These are phyloP conservation scores for Carassius carassius DNA, from an alignment of 2,113 vertebrate species.

Conservation along the genomic window DNA sequence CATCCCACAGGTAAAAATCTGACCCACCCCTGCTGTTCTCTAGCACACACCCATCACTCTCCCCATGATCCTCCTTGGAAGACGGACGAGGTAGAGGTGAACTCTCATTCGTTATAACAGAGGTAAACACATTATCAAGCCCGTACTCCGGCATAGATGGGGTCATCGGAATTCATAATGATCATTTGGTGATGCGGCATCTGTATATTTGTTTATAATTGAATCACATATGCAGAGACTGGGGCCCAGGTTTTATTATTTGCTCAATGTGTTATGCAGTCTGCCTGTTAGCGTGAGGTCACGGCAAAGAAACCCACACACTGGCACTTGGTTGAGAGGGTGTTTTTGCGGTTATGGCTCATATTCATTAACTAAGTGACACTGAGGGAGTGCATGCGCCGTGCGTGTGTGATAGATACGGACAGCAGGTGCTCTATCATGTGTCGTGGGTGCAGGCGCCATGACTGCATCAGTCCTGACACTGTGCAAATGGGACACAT, in stretches of 20 bases:
- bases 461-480: constrained; percentile 51
- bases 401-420: constrained; percentile 47
- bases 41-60: background rate
- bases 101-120: constrained; percentile 34
- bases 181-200: constrained; percentile 32
- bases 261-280: background rate
- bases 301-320: background rate
- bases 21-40: background rate
- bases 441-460: constrained; percentile 46
- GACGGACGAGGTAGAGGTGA: background rate
- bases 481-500: constrained; percentile 52
- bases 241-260: constrained; percentile 31
- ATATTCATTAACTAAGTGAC: constrained; percentile 49
- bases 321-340: constrained; percentile 15
- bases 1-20: background rate
- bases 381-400: constrained; percentile 17
- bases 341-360: constrained; percentile 42
- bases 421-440: constrained; percentile 54
- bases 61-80: background rate
- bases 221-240: constrained; percentile 18
- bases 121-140: constrained; percentile 20
- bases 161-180: constrained; percentile 45
- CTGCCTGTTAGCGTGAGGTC: constrained; percentile 9
- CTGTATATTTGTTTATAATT: constrained; percentile 40
- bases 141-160: constrained; percentile 1